A percentile compares a stretch with the other conserved stretches of the same genome.
These are phyloP conservation scores for Cheumatopsyche charites DNA, from an alignment of 1,140 invertebrate genomes.

Conservation along the genomic window DNA sequence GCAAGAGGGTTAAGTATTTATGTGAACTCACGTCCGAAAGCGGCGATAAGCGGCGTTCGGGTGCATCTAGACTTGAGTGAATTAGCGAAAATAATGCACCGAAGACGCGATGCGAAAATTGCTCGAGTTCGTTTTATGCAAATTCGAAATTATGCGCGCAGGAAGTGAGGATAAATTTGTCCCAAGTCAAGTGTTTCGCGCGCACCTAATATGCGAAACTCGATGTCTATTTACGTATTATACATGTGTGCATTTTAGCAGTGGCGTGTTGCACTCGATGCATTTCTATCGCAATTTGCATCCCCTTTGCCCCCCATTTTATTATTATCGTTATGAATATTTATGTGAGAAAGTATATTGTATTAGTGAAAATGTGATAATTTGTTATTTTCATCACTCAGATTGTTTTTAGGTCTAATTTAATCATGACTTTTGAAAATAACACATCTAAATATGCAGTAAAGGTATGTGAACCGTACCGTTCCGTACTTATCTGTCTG, in stretches of 20 bases:
- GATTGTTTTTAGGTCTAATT: no score
- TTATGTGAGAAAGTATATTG: slow-evolving; percentile 10
- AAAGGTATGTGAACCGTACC: no score
- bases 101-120: slow-evolving; percentile 23
- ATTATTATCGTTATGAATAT: slow-evolving; percentile 34
- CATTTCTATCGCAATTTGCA: slow-evolving; percentile 32
- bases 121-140: slow-evolving; percentile 26
- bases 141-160: slow-evolving; percentile 29
- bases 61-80: not conserved
- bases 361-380: not conserved
- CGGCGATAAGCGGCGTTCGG: not conserved
- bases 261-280: slow-evolving; percentile 30
- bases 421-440: no score
- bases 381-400: no score
- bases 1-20: no score
- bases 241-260: not conserved
- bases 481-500: no score
- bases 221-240: not conserved
- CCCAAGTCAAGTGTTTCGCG: slow-evolving; percentile 33
- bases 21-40: not conserved
- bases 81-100: slow-evolving; percentile 13
- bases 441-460: no score
- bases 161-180: slow-evolving; percentile 36
- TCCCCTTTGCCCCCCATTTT: slow-evolving; percentile 18
- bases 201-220: slow-evolving; percentile 30